A percentile compares a stretch with the other conserved stretches of the same genome.
phyloP scores from a whole-genome alignment of 2,888 invertebrate genomes.

The Drosophila stalkeri region DNA sequence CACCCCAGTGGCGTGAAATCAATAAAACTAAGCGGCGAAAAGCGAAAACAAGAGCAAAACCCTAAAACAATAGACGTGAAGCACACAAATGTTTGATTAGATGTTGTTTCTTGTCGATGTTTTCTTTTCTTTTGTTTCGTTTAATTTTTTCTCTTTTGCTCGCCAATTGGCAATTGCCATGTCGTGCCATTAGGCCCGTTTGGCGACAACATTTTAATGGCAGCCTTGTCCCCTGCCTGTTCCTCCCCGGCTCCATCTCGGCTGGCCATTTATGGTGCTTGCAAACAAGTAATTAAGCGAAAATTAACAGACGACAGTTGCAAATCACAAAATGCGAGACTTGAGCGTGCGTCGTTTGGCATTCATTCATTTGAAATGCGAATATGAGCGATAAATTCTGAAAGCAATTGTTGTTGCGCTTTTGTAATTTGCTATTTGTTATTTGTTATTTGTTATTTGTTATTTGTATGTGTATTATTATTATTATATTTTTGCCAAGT shows the following conservation, averaged over 20 bases:
- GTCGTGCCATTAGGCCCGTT: slow-evolving; percentile 58
- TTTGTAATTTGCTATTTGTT: slow-evolving; percentile 17
- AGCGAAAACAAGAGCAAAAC: slow-evolving; percentile 36
- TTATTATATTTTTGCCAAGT: slow-evolving; percentile 44
- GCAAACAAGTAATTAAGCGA: slow-evolving; percentile 72
- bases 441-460: slow-evolving; percentile 1
- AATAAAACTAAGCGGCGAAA: slow-evolving; percentile 62
- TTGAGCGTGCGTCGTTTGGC: slow-evolving; percentile 22
- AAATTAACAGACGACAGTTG: slow-evolving; percentile 74
- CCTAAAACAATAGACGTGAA: slow-evolving; percentile 61
- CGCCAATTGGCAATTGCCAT: slow-evolving; percentile 72
- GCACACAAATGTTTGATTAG: slow-evolving; percentile 67
- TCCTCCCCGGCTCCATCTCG: not conserved
- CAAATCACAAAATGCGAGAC: slow-evolving; percentile 55
- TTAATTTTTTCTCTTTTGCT: slow-evolving; percentile 2
- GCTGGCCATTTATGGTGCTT: slow-evolving; percentile 47
- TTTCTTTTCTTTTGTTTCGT: slow-evolving; percentile 12
- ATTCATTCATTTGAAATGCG: slow-evolving; percentile 45
- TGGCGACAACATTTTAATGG: slow-evolving; percentile 59
- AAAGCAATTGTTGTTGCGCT: slow-evolving; percentile 32
- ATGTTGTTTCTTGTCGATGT: slow-evolving; percentile 39
- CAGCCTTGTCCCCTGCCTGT: not conserved
- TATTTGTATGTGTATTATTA: slow-evolving; percentile 4
- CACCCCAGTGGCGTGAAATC: slow-evolving; percentile 72
- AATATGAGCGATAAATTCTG: slow-evolving; percentile 28